These are phyloP conservation scores for Eurytoma californica DNA, from an alignment of 2,888 invertebrate species.

Conservation along the genomic window DNA sequence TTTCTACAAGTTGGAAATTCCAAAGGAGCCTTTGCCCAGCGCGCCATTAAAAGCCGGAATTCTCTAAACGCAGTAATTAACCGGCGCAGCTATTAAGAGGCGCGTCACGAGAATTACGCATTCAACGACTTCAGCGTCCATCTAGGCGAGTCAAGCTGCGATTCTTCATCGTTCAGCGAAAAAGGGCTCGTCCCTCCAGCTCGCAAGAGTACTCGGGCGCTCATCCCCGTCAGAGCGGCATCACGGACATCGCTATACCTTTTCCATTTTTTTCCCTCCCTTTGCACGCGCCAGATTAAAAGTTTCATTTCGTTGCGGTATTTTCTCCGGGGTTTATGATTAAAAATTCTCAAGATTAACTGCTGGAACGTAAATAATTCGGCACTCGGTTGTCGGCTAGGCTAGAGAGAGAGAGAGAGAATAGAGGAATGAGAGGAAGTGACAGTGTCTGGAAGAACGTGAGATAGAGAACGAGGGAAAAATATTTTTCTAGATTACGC, in stretches of 20 bases:
- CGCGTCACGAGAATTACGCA: too few species aligned
- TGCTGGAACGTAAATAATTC: constrained; percentile 32
- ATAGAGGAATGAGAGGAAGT: neutral
- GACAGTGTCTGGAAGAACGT: neutral
- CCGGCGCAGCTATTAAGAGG: too few species aligned
- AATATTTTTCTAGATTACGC: constrained; percentile 22
- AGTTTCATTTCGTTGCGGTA: constrained; percentile 32
- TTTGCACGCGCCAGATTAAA: constrained; percentile 38
- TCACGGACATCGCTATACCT: neutral
- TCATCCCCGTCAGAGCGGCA: too few species aligned
- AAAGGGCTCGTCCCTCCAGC: neutral
- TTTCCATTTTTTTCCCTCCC: constrained; percentile 13
- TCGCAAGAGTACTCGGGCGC: neutral
- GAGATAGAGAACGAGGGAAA: neutral
- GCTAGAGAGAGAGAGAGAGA: neutral
- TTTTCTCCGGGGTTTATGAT: constrained; percentile 4
- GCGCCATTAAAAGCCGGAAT: neutral
- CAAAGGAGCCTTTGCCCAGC: constrained; percentile 2
- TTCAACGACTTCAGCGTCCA: too few species aligned
- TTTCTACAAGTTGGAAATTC: too few species aligned
- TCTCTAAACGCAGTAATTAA: neutral
- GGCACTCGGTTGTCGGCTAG: neutral
- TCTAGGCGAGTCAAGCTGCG: too few species aligned
- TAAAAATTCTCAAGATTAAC: constrained; percentile 35
- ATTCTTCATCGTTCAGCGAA: neutral